Evolutionary conservation across 2,797 vertebrate species (phyloP).

Genomic region (Poecilia wingei): DNA sequence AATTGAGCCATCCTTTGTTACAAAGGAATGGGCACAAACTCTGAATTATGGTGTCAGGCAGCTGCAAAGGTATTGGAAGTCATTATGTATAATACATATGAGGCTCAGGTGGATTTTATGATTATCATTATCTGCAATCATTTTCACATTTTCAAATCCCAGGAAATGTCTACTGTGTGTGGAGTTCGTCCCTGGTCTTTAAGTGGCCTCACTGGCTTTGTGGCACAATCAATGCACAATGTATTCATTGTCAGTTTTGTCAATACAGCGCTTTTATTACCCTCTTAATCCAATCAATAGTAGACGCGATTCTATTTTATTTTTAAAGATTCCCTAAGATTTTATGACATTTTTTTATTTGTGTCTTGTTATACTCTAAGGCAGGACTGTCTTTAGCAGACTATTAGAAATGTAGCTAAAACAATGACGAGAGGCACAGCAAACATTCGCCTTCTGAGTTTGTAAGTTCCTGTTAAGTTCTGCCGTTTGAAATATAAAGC

Average conservation of each 20-base stretch:
- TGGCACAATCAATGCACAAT: constrained; percentile 66
- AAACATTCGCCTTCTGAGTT: background rate
- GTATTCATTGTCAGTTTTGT: constrained; percentile 71
- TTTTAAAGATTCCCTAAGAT: constrained; percentile 53
- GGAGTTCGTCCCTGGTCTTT: constrained; percentile 36
- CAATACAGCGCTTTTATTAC: constrained; percentile 73
- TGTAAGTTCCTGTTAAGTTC: constrained; percentile 11
- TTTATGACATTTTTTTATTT: constrained; percentile 55
- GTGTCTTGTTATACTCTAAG: constrained; percentile 13
- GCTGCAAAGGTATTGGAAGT: background rate
- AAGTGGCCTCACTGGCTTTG: constrained; percentile 48
- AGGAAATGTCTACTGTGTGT: constrained; percentile 24
- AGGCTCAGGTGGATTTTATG: constrained; percentile 40
- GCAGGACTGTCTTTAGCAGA: constrained; percentile 5
- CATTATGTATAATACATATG: background rate
- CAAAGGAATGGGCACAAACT: background rate
- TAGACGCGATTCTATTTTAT: constrained; percentile 66
- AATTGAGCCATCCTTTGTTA: background rate
- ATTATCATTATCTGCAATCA: constrained; percentile 53
- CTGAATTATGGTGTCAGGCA: background rate
- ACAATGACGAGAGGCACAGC: no score
- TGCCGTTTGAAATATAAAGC: constrained; percentile 17
- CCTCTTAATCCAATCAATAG: constrained; percentile 67
- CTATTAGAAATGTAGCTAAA: background rate
- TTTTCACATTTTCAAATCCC: constrained; percentile 44